Evolutionary conservation across 2,113 vertebrate genomes (phyloP).

Genomic region (Pachypanchax playfairii): DNA sequence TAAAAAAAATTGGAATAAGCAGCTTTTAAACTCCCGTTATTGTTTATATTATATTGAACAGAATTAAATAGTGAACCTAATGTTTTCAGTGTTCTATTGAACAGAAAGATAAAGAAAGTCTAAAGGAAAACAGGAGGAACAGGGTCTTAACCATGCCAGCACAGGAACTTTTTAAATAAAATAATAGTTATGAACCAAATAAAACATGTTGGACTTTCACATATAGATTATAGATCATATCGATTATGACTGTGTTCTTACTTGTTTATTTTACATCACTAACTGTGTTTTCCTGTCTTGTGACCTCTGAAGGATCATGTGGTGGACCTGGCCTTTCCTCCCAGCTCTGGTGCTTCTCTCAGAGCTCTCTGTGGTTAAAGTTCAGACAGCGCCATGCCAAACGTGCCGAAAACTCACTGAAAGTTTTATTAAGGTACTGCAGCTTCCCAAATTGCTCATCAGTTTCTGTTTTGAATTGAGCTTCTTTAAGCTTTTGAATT

Average conservation of each 20-base stretch:
- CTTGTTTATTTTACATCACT: not conserved
- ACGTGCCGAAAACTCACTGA: slow-evolving; percentile 86
- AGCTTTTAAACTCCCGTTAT: no score
- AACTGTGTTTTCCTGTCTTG: not conserved
- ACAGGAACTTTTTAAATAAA: no score
- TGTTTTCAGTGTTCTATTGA: no score
- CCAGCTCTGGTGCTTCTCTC: slow-evolving; percentile 74
- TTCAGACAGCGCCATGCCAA: slow-evolving; percentile 86
- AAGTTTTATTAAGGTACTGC: slow-evolving; percentile 86
- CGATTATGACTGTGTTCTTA: not conserved
- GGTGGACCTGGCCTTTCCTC: slow-evolving; percentile 67
- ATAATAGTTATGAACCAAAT: no score
- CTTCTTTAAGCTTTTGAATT: not conserved
- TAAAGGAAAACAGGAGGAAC: no score
- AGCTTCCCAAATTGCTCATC: not conserved
- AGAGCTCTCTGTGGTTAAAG: slow-evolving; percentile 69
- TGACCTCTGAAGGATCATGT: slow-evolving; percentile 64
- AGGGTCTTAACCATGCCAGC: no score
- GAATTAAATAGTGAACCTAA: no score
- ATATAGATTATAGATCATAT: no score
- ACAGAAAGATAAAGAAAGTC: no score
- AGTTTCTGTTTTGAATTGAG: not conserved
- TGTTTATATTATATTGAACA: no score
- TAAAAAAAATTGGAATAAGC: no score
- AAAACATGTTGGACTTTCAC: no score